Base-by-base conservation (phyloP, 2,888 invertebrate species). In the Orchesella flavescens region DNA sequence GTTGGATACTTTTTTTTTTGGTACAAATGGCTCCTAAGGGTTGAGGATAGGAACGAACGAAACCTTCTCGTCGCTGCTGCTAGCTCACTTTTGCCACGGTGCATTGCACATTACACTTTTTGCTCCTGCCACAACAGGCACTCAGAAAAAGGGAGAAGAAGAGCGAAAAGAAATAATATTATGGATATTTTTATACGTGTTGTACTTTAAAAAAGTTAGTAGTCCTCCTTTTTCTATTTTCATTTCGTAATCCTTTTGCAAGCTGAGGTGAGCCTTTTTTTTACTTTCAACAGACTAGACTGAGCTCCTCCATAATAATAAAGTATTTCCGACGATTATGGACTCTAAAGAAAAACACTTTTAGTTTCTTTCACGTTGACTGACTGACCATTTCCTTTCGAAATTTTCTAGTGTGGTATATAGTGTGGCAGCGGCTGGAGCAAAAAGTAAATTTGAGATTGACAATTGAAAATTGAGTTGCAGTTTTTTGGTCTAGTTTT, bases 91-190 rank as follows among this genome's bases (percentile, higher is more conserved):
- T 4, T 75, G 71, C 81, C 74, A 82, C 81, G 81, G 75, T 82
- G 81, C 81, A 82, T 75, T 82, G 81, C 74, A 75, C 81, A 82
- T 82, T 69, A 82, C 75, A 55, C 68, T 81, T 82, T 82, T 82
- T 75, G 74, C 81, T 75, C 43, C 71, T 75, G 81, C 75, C 81
- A 82, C 23, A 75, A 61, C 55, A 63, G 74, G 66, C 44, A 21
- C 68, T 3, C 68, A 2, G 49, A 34, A 44, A 49, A 1, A 3
- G 61, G 57, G 44, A 43, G 4, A 46, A 12, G 44, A 73, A n/a
- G n/a, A n/a, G n/a, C n/a, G n/a, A n/a, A n/a, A 34, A 9, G 24
- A 71, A 57, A 49, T 53, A 74, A 68, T 72, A 72, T 57, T 81
- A 57, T 82, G 65, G 63, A 76, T 71, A 71, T 79, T 66, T 71